phyloP scores from a whole-genome alignment of 1,140 invertebrate genomes.

The Sesamia nonagrioides region DNA sequence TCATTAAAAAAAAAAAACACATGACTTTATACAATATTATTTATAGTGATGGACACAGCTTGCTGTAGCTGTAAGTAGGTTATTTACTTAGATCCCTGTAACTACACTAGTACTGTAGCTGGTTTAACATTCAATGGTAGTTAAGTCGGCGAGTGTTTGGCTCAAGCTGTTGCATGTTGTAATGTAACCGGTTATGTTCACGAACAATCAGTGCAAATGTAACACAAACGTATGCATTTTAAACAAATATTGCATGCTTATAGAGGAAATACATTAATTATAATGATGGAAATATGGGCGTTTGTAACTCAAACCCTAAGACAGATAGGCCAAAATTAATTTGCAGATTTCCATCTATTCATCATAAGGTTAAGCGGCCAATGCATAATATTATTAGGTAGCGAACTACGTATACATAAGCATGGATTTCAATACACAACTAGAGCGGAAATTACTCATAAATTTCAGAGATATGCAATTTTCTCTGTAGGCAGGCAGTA shows the following conservation, averaged over 20 bases:
- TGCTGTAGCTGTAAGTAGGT: too few relatives aligned
- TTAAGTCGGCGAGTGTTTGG: constrained; percentile 1
- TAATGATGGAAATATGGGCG: not conserved
- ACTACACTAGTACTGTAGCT: too few relatives aligned
- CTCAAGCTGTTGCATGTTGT: constrained; percentile 15
- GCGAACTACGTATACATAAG: constrained; percentile 15
- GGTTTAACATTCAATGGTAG: constrained; percentile 8
- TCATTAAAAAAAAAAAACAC: too few relatives aligned
- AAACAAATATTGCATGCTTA: constrained; percentile 7
- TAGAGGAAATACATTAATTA: constrained; percentile 1
- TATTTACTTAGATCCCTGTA: too few relatives aligned
- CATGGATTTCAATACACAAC: not conserved
- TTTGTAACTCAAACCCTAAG: too few relatives aligned
- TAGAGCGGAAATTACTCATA: constrained; percentile 32
- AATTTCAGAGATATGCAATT: not conserved
- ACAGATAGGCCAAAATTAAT: not conserved
- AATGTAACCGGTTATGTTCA: constrained; percentile 30
- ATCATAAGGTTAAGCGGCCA: constrained; percentile 12
- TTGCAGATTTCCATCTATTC: constrained; percentile 1
- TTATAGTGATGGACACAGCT: too few relatives aligned
- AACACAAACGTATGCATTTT: constrained; percentile 14
- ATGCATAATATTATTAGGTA: constrained; percentile 10
- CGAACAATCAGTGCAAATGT: constrained; percentile 33
- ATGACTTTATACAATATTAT: too few relatives aligned
- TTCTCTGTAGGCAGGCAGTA: not conserved